A percentile compares a stretch with the other conserved stretches of the same genome.
Evolutionary conservation across 2,888 invertebrate genomes (phyloP).

Genomic region (Dolichomitus sp.): DNA sequence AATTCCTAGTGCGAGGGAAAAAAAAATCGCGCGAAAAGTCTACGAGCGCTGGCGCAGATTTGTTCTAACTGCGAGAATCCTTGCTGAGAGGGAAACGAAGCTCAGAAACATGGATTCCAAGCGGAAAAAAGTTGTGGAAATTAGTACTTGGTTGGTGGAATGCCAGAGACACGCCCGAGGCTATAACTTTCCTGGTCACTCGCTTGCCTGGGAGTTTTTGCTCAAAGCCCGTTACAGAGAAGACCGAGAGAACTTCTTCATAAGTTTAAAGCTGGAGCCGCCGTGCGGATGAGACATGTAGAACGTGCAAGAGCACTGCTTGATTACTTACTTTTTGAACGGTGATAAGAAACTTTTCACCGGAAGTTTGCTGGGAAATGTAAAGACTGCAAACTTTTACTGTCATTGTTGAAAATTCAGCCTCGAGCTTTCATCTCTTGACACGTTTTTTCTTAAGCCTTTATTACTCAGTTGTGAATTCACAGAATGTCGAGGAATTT

Average conservation of each 20-base stretch:
- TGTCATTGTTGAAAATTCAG: background rate
- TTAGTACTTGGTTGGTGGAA: constrained; percentile 82
- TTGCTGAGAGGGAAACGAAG: constrained; percentile 61
- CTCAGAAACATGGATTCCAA: constrained; percentile 77
- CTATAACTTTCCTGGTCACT: constrained; percentile 85
- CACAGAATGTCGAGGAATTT: constrained; percentile 57
- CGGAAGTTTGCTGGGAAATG: background rate
- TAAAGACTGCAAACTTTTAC: constrained; percentile 16
- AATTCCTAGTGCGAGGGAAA: constrained; percentile 66
- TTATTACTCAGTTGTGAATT: background rate
- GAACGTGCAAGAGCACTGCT: background rate
- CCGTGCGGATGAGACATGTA: constrained; percentile 45
- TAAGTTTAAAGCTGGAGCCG: constrained; percentile 84
- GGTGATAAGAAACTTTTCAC: background rate
- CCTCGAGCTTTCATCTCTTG: background rate
- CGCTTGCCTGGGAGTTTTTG: constrained; percentile 86
- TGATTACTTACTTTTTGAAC: constrained; percentile 6
- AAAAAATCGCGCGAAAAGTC: constrained; percentile 71
- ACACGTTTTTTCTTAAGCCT: background rate
- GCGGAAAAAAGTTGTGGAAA: constrained; percentile 80
- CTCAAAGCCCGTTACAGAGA: constrained; percentile 87
- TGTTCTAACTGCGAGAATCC: constrained; percentile 65
- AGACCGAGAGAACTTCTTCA: constrained; percentile 87
- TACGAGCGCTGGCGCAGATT: constrained; percentile 74
- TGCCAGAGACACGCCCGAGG: constrained; percentile 85